phyloP scores from a whole-genome alignment of 2,888 invertebrate genomes.

The Drosophila melanocephala region DNA sequence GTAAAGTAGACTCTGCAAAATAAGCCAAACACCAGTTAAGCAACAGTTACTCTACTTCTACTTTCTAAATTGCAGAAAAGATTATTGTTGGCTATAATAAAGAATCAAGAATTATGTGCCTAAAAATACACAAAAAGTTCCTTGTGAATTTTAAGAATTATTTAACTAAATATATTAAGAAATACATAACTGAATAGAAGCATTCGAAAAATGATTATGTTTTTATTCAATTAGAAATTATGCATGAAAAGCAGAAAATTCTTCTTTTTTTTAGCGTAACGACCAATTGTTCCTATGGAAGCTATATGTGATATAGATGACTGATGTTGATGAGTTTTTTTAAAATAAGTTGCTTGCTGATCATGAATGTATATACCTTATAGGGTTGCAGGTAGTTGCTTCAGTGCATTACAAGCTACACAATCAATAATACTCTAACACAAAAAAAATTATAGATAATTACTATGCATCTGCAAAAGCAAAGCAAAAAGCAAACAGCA shows the following conservation, averaged over 20 bases:
- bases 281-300: not conserved
- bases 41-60: not conserved
- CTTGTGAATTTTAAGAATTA: too few relatives aligned
- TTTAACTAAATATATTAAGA: not conserved
- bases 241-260: not conserved
- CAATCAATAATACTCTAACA: not conserved
- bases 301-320: not conserved
- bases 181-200: not conserved
- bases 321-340: not conserved
- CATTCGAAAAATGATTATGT: not conserved
- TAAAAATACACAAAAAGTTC: not conserved
- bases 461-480: constrained; percentile 58
- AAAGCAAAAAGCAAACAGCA: constrained; percentile 10
- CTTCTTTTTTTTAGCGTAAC: not conserved
- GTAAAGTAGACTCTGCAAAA: not conserved
- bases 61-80: not conserved
- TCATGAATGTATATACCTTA: not conserved
- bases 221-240: not conserved
- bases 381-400: not conserved
- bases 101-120: not conserved
- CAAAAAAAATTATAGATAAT: constrained; percentile 50
- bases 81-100: not conserved
- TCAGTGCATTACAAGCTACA: not conserved
- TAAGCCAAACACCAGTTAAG: not conserved
- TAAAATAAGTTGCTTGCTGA: not conserved